These are phyloP conservation scores for Hippopotamus amphibius DNA, from an alignment of 2,113 vertebrate genomes.

Conservation along the genomic window DNA sequence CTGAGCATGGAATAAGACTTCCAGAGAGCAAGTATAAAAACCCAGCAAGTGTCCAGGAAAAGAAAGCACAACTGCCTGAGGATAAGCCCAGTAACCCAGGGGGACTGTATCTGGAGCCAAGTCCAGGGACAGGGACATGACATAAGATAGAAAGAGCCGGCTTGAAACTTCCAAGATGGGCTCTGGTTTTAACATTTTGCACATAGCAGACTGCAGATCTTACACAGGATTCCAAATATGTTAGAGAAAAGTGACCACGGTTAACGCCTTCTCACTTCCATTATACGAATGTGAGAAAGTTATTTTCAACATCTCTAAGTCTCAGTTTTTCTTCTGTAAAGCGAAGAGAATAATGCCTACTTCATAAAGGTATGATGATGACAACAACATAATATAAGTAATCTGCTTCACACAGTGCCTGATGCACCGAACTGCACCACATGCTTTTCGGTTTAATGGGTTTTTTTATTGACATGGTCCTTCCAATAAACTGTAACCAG, in stretches of 20 bases:
- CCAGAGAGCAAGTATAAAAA: background rate
- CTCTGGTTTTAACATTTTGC: background rate
- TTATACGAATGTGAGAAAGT: background rate
- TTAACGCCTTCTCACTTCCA: background rate
- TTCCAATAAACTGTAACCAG: background rate
- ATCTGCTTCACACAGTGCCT: background rate
- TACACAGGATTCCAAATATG: background rate
- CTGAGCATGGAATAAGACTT: background rate
- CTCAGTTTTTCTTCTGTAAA: background rate
- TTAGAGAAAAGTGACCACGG: background rate
- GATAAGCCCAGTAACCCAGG: background rate
- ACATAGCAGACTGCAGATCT: background rate
- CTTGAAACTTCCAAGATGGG: background rate
- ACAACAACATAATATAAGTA: background rate
- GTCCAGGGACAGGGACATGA: background rate
- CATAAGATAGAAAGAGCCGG: background rate
- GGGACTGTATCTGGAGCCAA: background rate
- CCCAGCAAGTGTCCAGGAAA: background rate
- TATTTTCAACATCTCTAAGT: background rate
- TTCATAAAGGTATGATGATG: background rate
- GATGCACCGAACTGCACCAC: no score
- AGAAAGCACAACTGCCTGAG: background rate
- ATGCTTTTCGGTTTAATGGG: background rate
- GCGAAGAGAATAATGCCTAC: background rate
- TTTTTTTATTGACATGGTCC: background rate